Base-by-base conservation (phyloP, 2,113 vertebrate species). In the Chaetorhynchus papuensis region DNA sequence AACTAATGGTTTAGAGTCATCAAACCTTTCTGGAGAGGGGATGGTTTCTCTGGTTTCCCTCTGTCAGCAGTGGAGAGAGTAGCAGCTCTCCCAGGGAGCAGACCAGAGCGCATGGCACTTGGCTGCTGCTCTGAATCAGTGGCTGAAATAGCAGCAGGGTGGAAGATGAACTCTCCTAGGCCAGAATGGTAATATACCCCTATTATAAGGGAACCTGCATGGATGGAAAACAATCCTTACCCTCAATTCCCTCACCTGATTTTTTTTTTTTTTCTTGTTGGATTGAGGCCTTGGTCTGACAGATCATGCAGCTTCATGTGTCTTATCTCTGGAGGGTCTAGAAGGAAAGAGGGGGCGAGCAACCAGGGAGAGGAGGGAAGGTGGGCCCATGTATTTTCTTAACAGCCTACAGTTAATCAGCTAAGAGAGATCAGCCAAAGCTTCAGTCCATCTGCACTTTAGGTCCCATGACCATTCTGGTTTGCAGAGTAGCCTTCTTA, bases 81-180 rank as follows among this genome's bases (percentile, higher is more conserved):
- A 92, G 33, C 44, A 76, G 33, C 24, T 64, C 16, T 59, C 9
- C 17, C 39, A 39, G 47, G n/a, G 26, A 53, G 41, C 44, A n/a
- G 49, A 53, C 10, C 4, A 14, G 44, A 56, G 37, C 16, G 4
- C 0, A 0, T 54, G 56, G 60, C 5, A 11, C 26, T 80, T 52
- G 21, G 12, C 35, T 86, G 27, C 66, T 83, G 70, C 79, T 83
- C 39, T 60, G 61, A 54, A 39, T 39, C 1, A 2, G 53, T 72
- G 66, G 12, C 61, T 53, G 37, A 76, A 90, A 65, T 61, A 80
- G 41, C 44, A 83, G 30, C 57, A 64, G 54, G 7, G 11, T 77
- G 45, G 54, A 69, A 80, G 63, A 86, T 3, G 11, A 96, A 41
- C 53, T 94, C 18, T 77, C 23, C 18, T 63, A 57, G 59, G 28